Evolutionary conservation across 1,140 invertebrate species (phyloP), one percentile per base, ranked within the genome.

Genomic region (Delia radicum): DNA sequence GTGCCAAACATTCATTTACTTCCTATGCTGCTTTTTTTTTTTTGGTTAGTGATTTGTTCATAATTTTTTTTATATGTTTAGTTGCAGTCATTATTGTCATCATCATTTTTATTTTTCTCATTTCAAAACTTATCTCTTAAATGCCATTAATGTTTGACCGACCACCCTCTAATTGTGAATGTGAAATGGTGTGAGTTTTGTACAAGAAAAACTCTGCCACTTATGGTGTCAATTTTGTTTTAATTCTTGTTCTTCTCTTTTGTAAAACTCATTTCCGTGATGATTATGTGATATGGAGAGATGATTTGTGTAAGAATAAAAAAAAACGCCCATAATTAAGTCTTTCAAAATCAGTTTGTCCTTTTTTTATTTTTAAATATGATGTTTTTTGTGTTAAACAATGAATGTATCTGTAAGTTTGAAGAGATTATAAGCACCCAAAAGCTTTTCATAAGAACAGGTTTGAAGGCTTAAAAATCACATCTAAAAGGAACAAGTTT

Each of bases 1-100:
- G 74, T 78, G 73, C 75, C 75, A 78, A 80, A 81, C 83, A 81
- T 78, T 77, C 76, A 72, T 27, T 67, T 37, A 63, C 18, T 42
- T 74, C 55, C 46, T 63, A 13, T 73, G n/a, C n/a, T 55, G 48
- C 4, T 7, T 29, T 18, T 46, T 26, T 28, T 55, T 73, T 18
- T 73, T 73, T n/a, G 71, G 33, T 73, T 13, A 26, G 12, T 73
- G n/a, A 55, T 55, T 55, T 21, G n/a, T 48, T 73, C 6, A 29
- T 18, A 65, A 28, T 65, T 5, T 10, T 69, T 69, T 37, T 33
- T 69, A 33, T 69, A 12, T 55, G 29, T 37, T 37, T 37, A 18
- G 18, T 21, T 69, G 29, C 65, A 69, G n/a, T 69, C 29, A 33
- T 33, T 69, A 33, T 73, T 61, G 8, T 73, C n/a, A 46, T 73